Evolutionary conservation across 2,888 invertebrate species (phyloP).

Genomic region (Polydrusus pterygomalis): DNA sequence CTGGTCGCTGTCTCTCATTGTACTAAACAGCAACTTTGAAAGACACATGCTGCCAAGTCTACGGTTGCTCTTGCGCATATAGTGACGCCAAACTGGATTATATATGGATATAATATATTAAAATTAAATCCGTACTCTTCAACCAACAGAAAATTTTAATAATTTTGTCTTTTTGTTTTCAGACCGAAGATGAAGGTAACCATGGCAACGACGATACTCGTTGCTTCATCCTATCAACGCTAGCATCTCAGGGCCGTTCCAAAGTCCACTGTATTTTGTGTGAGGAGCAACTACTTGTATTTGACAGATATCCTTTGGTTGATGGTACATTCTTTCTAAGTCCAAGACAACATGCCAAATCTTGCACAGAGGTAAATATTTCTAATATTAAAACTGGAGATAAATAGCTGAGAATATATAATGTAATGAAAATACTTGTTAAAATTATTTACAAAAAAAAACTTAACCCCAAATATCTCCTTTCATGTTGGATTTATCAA

Average conservation of each 20-base stretch:
- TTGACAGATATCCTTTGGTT: conserved; percentile 97
- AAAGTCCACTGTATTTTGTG: conserved; percentile 91
- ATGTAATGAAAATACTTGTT: no score
- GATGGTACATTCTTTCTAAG: conserved; percentile 99
- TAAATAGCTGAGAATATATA: not conserved
- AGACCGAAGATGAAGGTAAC: conserved; percentile 99
- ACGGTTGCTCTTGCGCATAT: no score
- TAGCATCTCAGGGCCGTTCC: conserved; percentile 93
- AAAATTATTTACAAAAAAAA: no score
- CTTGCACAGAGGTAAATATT: conserved; percentile 86
- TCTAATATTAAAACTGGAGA: not conserved
- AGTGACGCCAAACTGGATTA: no score
- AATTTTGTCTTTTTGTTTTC: conserved; percentile 70
- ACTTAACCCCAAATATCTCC: no score
- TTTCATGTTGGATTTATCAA: no score
- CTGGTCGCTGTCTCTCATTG: no score
- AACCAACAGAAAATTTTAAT: not conserved
- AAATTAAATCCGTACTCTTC: no score
- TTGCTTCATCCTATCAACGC: conserved; percentile 94
- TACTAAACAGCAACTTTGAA: no score
- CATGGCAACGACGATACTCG: conserved; percentile 99
- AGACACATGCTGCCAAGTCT: no score
- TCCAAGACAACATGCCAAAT: conserved; percentile 91
- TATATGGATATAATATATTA: no score
- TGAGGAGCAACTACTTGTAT: conserved; percentile 91